These are phyloP conservation scores for Arremon brunneinucha DNA, from an alignment of 2,797 vertebrate genomes.

Conservation along the genomic window DNA sequence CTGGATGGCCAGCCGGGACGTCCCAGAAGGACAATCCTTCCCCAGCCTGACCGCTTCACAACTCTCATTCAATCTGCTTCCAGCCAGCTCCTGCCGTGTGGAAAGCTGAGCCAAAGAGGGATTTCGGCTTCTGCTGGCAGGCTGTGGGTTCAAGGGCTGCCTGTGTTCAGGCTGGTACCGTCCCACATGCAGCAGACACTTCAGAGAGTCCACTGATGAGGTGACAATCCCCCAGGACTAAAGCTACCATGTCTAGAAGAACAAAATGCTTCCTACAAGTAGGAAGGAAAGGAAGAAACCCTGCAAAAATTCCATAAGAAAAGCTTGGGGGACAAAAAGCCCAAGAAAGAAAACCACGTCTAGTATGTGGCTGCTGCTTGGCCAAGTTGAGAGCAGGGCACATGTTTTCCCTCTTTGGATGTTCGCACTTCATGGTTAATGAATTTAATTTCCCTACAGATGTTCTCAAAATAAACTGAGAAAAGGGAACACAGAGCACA, in stretches of 20 bases:
- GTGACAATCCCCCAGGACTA: neutral
- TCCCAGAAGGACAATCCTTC: too few species aligned
- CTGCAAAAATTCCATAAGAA: neutral
- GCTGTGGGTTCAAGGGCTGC: neutral
- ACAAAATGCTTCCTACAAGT: neutral
- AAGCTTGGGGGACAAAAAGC: neutral
- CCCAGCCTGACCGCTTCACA: neutral
- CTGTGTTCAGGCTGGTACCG: neutral
- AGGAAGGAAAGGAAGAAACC: neutral
- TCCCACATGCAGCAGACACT: neutral
- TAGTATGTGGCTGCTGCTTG: neutral
- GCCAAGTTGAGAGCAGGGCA: neutral
- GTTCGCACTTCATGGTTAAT: neutral
- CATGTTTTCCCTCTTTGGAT: fast-evolving
- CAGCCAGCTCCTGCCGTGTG: neutral
- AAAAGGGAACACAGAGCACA: neutral
- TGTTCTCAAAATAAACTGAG: slow-evolving; percentile 76
- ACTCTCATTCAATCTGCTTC: neutral
- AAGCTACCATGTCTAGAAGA: neutral
- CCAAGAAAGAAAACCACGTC: neutral
- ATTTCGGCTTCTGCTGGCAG: neutral
- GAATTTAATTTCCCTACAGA: slow-evolving; percentile 13
- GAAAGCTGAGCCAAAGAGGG: neutral
- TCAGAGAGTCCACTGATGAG: neutral
- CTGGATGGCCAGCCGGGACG: too few species aligned